These are phyloP conservation scores for Furnarius figulus DNA, from an alignment of 2,113 vertebrate species.

Conservation along the genomic window DNA sequence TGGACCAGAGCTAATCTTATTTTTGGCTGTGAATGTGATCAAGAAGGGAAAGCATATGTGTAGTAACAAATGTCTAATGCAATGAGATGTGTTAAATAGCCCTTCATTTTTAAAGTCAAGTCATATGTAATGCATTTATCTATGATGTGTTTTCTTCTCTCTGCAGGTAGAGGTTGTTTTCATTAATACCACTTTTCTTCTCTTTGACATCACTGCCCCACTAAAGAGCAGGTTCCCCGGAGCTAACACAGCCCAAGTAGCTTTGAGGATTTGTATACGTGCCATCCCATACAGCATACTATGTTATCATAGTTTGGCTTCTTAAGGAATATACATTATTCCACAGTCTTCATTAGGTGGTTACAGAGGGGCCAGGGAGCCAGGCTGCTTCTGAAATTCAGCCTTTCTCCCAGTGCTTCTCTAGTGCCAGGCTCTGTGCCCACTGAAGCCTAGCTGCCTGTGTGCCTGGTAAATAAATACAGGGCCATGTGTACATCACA, in stretches of 20 bases:
- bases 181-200: neutral
- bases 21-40: slow-evolving; percentile 63
- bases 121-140: neutral
- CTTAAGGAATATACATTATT: neutral
- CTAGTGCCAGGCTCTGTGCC: neutral
- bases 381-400: neutral
- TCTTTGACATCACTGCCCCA: neutral
- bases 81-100: neutral
- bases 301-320: neutral
- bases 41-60: slow-evolving; percentile 3
- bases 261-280: neutral
- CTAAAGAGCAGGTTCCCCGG: neutral
- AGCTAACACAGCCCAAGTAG: neutral
- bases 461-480: neutral
- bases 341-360: neutral
- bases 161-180: neutral
- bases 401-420: neutral
- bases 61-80: neutral
- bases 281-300: neutral
- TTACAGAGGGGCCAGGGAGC: neutral
- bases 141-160: neutral
- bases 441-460: neutral
- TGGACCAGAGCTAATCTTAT: slow-evolving; percentile 55
- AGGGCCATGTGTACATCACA: neutral
- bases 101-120: neutral